Evolutionary conservation across 2,888 invertebrate species (phyloP).

Genomic region (Odontocerum albicorne): DNA sequence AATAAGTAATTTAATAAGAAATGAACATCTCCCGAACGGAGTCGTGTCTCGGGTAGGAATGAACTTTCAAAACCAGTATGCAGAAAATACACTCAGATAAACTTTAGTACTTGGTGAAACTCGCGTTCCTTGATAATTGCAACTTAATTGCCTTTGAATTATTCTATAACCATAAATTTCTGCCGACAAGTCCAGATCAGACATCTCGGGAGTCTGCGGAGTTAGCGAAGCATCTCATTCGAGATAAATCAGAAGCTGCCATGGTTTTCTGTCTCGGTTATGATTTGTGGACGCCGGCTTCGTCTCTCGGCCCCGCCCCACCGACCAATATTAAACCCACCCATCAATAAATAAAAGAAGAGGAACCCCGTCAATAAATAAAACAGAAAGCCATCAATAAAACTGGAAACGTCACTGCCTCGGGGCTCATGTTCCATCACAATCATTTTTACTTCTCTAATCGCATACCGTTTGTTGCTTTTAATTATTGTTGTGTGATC

Average conservation of each 20-base stretch:
- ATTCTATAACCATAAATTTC: conserved; percentile 8
- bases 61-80: too few species aligned
- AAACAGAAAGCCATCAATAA: background rate
- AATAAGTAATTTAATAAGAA: too few species aligned
- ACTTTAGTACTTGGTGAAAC: background rate
- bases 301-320: conserved; percentile 43
- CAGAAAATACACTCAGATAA: too few species aligned
- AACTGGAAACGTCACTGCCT: conserved; percentile 2
- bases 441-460: conserved; percentile 20
- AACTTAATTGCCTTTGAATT: background rate
- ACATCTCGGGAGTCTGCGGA: conserved; percentile 18
- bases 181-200: conserved; percentile 18
- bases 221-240: conserved; percentile 17
- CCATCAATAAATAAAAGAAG: conserved; percentile 50
- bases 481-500: conserved; percentile 26
- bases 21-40: too few species aligned
- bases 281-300: conserved; percentile 31
- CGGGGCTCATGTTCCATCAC: conserved; percentile 7
- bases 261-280: conserved; percentile 9
- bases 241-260: conserved; percentile 30
- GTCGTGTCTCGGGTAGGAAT: too few species aligned
- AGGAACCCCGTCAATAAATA: conserved; percentile 23
- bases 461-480: conserved; percentile 28
- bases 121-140: background rate
- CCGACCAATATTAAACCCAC: conserved; percentile 49